Percentiles rank a stretch among this genome's conserved stretches.
phyloP scores from a whole-genome alignment of 2,888 invertebrate species.

The Physocephala rufipes region DNA sequence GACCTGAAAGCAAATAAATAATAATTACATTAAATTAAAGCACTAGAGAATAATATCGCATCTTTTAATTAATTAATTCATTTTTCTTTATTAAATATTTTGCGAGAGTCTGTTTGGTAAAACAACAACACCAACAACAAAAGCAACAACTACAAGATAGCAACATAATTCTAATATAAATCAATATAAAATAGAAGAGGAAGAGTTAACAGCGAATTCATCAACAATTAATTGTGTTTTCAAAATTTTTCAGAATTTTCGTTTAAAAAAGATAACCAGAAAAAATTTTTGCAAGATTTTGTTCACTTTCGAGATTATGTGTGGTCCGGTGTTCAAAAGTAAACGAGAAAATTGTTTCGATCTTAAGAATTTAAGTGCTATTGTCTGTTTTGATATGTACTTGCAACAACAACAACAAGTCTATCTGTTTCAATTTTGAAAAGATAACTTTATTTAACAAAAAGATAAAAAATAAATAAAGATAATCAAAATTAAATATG shows the following conservation, averaged over 20 bases:
- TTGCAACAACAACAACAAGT: background rate
- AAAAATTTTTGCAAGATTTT: constrained; percentile 15
- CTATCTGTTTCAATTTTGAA: background rate
- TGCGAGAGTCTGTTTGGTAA: background rate
- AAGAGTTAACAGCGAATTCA: background rate
- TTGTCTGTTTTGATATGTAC: too few species aligned
- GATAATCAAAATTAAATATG: too few species aligned
- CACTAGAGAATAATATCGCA: too few species aligned
- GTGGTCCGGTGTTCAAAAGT: constrained; percentile 35
- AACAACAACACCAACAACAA: background rate
- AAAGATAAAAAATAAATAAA: background rate
- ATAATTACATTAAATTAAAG: background rate
- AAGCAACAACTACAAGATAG: constrained; percentile 23
- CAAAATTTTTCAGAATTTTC: too few species aligned
- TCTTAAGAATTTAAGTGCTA: too few species aligned
- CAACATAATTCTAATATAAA: constrained; percentile 1
- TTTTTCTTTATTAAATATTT: background rate
- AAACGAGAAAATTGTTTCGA: constrained; percentile 19
- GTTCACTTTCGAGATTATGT: constrained; percentile 26
- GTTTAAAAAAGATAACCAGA: background rate
- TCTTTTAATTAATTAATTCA: constrained; percentile 6
- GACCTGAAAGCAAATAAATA: background rate
- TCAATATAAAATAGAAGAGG: constrained; percentile 20
- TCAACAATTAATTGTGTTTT: background rate
- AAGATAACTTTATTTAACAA: background rate